Evolutionary conservation across 2,888 invertebrate species (phyloP).

Genomic region (Chrysolina americana): DNA sequence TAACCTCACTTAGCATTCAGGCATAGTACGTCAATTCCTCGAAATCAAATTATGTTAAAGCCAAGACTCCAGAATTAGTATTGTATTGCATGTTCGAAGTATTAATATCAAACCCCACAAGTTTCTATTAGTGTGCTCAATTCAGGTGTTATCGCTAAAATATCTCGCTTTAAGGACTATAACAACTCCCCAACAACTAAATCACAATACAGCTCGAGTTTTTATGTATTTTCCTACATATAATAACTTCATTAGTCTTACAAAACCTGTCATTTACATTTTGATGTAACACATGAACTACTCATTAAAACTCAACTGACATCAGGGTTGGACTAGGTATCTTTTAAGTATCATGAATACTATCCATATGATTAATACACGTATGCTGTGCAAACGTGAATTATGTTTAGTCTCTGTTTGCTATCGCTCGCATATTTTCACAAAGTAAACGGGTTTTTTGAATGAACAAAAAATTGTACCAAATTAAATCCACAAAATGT

Average conservation of each 20-base stretch:
- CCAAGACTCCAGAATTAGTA: neutral
- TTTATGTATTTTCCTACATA: constrained; percentile 44
- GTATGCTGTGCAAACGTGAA: no score
- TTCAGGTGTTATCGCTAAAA: constrained; percentile 35
- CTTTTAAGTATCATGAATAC: no score
- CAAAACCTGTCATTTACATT: constrained; percentile 49
- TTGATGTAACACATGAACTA: constrained; percentile 49
- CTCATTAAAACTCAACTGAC: constrained; percentile 35
- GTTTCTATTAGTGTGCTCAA: constrained; percentile 42
- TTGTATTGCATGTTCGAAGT: constrained; percentile 31
- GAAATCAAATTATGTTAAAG: neutral
- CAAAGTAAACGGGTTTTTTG: no score
- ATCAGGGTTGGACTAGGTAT: constrained; percentile 10
- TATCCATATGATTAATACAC: no score
- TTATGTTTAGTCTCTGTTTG: no score
- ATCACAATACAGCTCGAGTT: constrained; percentile 40
- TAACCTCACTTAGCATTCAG: no score
- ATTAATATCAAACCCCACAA: constrained; percentile 41
- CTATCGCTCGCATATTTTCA: no score
- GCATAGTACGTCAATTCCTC: neutral
- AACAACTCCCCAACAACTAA: constrained; percentile 36
- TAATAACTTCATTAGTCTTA: constrained; percentile 49
- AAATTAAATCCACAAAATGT: no score
- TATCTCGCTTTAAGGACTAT: constrained; percentile 32
- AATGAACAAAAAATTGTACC: no score